Conservation (phyloP, 2,113 vertebrate species). For the Antennarius striatus region DNA sequence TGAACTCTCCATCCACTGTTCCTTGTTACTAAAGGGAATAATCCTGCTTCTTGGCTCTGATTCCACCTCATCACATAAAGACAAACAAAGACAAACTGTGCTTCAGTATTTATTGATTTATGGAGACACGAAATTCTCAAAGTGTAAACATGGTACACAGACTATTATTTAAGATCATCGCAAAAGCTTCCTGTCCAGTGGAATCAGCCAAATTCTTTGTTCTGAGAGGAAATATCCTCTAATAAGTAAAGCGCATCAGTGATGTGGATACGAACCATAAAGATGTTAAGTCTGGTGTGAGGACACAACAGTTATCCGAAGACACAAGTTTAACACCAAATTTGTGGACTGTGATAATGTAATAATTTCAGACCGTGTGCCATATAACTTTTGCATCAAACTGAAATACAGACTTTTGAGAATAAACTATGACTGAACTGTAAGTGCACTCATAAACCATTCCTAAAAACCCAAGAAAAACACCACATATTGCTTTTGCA, state of each 20-base stretch:
- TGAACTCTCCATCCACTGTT: conserved; percentile 2
- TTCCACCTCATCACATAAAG: conserved; percentile 25
- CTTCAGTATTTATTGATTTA: conserved; percentile 70
- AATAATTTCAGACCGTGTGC: conserved; percentile 31
- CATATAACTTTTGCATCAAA: conserved; percentile 49
- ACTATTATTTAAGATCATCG: conserved; percentile 61
- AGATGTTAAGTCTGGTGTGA: neutral
- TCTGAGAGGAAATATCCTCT: conserved; percentile 41
- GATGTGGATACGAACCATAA: conserved; percentile 9
- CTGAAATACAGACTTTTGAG: conserved; percentile 30
- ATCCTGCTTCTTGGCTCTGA: conserved; percentile 60
- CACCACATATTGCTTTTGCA: conserved; percentile 56
- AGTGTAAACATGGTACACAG: conserved; percentile 57
- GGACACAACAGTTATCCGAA: conserved; percentile 4
- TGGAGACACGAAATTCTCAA: conserved; percentile 67
- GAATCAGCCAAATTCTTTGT: conserved; percentile 63
- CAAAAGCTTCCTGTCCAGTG: conserved; percentile 58
- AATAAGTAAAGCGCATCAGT: conserved; percentile 13
- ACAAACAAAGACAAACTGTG: conserved; percentile 32
- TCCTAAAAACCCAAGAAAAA: conserved; percentile 66
- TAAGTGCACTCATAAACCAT: conserved; percentile 63
- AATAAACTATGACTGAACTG: conserved; percentile 64
- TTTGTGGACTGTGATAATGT: conserved; percentile 6
- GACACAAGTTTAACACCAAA: conserved; percentile 9
- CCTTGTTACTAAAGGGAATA: conserved; percentile 54